These are phyloP conservation scores for Drosophila lacicola DNA, from an alignment of 2,888 invertebrate species.

Conservation along the genomic window DNA sequence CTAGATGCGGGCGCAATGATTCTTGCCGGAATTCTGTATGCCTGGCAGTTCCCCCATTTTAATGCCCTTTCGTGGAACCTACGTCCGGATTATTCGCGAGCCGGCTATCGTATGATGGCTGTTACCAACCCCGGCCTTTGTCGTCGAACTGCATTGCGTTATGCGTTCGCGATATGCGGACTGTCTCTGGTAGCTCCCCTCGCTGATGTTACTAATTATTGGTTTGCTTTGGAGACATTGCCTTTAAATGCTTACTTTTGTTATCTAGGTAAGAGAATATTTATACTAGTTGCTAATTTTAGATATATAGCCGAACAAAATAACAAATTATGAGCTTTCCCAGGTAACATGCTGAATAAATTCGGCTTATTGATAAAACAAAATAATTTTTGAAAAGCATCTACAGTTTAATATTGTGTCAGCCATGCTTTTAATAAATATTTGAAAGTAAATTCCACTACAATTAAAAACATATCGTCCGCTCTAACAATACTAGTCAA, in stretches of 20 bases:
- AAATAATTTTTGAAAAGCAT: too few species aligned
- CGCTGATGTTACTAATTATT: constrained; percentile 94
- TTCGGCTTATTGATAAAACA: not conserved
- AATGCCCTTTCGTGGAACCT: constrained; percentile 99
- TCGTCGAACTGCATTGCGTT: constrained; percentile 94
- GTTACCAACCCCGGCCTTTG: constrained; percentile 97
- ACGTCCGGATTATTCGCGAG: constrained; percentile 97
- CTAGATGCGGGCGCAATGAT: constrained; percentile 94
- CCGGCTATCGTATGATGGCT: constrained; percentile 99
- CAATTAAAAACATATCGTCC: too few species aligned
- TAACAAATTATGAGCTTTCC: too few species aligned
- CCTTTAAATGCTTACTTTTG: constrained; percentile 97
- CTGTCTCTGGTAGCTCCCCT: constrained; percentile 92
- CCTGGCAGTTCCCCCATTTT: constrained; percentile 99
- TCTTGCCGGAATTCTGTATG: constrained; percentile 95
- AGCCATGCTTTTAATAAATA: too few species aligned
- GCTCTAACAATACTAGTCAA: too few species aligned
- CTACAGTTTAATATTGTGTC: too few species aligned
- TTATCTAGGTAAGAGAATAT: constrained; percentile 91
- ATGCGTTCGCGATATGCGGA: constrained; percentile 90
- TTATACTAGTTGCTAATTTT: not conserved
- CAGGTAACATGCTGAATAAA: too few species aligned
- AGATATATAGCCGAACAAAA: too few species aligned
- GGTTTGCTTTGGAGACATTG: constrained; percentile 95
- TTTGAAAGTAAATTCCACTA: too few species aligned